Evolutionary conservation across 2,797 vertebrate species (phyloP).

Genomic region (Danio aesculapii): DNA sequence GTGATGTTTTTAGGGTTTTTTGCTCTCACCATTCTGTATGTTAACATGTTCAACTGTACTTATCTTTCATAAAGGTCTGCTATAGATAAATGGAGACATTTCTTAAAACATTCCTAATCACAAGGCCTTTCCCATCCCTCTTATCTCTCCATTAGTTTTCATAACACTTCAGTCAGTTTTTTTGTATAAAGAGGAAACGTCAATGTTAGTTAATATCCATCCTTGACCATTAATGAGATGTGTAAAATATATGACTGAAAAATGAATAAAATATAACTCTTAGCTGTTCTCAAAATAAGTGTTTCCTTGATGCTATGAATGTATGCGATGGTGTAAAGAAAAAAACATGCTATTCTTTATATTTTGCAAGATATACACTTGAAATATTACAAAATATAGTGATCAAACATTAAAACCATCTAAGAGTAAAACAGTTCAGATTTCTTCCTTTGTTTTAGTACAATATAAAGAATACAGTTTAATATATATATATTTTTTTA

Average conservation of each 20-base stretch:
- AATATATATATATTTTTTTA: no score
- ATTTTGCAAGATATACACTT: no score
- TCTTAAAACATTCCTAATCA: slow-evolving; percentile 37
- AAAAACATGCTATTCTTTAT: no score
- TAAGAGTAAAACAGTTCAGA: no score
- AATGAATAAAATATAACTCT: slow-evolving; percentile 4
- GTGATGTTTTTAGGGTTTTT: not conserved
- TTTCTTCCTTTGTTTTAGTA: no score
- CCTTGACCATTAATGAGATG: not conserved
- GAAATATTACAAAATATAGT: no score
- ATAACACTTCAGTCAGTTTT: not conserved
- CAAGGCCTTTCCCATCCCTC: not conserved
- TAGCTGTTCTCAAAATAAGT: not conserved
- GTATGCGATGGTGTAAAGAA: not conserved
- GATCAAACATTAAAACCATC: no score
- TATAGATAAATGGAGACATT: not conserved
- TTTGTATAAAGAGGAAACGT: not conserved
- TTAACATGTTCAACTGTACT: not conserved
- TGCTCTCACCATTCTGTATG: not conserved
- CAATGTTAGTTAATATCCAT: not conserved
- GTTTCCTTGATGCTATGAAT: not conserved
- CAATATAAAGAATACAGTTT: no score
- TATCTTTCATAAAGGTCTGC: not conserved
- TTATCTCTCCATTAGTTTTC: not conserved
- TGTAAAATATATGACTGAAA: slow-evolving; percentile 5